Evolutionary conservation across 1,140 invertebrate genomes (phyloP).

Genomic region (Coelopa frigida): DNA sequence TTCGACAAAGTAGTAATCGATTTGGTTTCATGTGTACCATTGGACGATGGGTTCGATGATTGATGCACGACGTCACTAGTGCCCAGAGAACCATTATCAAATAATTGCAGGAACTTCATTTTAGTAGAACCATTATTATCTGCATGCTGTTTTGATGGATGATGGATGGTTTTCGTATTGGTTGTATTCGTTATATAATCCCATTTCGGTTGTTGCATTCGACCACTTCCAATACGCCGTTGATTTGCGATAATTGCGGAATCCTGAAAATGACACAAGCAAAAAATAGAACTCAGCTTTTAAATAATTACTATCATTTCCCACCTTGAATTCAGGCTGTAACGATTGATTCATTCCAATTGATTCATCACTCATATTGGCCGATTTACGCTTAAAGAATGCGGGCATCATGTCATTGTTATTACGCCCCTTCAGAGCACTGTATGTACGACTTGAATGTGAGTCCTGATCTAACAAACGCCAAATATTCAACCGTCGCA

Average conservation of each 20-base stretch:
- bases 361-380: constrained; percentile 28
- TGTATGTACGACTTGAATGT: background rate
- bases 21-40: no score
- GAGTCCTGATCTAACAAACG: background rate
- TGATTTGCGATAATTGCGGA: constrained; percentile 33
- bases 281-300: background rate
- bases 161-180: no score
- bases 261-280: constrained; percentile 5
- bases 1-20: no score
- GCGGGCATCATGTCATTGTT: constrained; percentile 14
- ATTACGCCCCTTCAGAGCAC: background rate
- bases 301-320: constrained; percentile 7
- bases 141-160: constrained; percentile 16
- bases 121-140: no score
- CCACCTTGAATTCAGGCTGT: constrained; percentile 35
- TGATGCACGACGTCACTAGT: no score
- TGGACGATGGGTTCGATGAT: background rate
- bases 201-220: constrained; percentile 32
- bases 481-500: constrained; percentile 38
- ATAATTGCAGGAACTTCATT: no score
- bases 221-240: constrained; percentile 40
- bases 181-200: no score
- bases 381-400: constrained; percentile 11
- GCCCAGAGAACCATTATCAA: no score
- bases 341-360: constrained; percentile 39